Percentiles rank a stretch among this genome's conserved stretches.
Evolutionary conservation across 2,797 vertebrate genomes (phyloP).

Genomic region (Heterohyrax brucei): DNA sequence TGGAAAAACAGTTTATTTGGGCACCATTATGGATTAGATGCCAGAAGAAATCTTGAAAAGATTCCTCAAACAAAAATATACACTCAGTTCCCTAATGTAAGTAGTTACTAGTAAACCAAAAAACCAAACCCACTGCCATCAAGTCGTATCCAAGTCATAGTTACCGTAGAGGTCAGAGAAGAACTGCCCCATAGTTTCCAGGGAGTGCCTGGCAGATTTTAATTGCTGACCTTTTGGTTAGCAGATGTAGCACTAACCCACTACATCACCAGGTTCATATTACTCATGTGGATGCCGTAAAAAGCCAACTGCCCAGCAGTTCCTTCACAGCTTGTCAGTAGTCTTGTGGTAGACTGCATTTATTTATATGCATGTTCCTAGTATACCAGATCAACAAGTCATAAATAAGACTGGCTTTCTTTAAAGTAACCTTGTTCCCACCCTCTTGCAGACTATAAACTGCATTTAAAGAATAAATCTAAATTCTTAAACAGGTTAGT

Average conservation of each 20-base stretch:
- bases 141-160: too few relatives aligned
- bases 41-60: slow-evolving; percentile 29
- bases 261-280: background rate
- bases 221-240: too few relatives aligned
- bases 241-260: too few relatives aligned
- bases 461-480: slow-evolving; percentile 48
- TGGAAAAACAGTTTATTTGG: slow-evolving; percentile 39
- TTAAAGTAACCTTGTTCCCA: background rate
- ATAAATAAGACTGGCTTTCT: background rate
- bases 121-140: too few relatives aligned
- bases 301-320: background rate
- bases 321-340: slow-evolving; percentile 32
- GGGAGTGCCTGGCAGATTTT: too few relatives aligned
- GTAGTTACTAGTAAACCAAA: background rate
- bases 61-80: background rate
- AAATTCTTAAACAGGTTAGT: background rate
- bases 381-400: background rate
- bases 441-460: slow-evolving; percentile 4
- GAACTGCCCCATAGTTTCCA: too few relatives aligned
- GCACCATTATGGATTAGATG: slow-evolving; percentile 40
- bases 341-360: slow-evolving; percentile 14
- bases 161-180: too few relatives aligned
- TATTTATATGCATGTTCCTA: slow-evolving; percentile 21
- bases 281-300: slow-evolving; percentile 49
- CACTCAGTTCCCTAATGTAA: slow-evolving; percentile 20